Evolutionary conservation across 2,113 vertebrate species (phyloP).

Genomic region (Colossoma macropomum): DNA sequence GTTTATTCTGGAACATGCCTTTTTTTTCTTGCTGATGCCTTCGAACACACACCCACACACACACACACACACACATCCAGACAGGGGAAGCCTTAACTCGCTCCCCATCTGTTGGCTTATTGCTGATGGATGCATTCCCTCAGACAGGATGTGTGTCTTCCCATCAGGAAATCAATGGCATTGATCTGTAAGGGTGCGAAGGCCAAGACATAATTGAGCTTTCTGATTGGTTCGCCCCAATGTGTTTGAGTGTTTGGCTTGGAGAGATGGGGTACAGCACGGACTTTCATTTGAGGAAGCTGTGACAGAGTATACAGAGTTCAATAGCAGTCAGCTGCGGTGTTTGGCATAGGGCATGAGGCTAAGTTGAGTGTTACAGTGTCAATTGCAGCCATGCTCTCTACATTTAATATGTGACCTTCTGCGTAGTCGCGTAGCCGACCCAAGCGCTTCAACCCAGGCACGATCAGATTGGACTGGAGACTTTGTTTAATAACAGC

Average conservation of each 20-base stretch:
- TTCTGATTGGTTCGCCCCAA: neutral
- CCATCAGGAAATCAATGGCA: slow-evolving; percentile 45
- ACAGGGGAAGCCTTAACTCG: slow-evolving; percentile 3
- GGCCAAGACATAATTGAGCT: slow-evolving; percentile 17
- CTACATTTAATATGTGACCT: neutral
- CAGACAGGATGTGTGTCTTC: slow-evolving; percentile 17
- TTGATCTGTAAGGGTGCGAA: slow-evolving; percentile 34
- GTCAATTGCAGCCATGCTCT: slow-evolving; percentile 28
- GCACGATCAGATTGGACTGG: neutral
- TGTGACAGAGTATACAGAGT: slow-evolving; percentile 26
- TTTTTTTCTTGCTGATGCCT: no score
- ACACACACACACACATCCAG: neutral
- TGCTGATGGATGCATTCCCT: slow-evolving; percentile 28
- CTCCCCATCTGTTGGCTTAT: slow-evolving; percentile 16
- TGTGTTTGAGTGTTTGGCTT: slow-evolving; percentile 37
- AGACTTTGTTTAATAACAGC: neutral
- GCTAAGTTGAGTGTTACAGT: slow-evolving; percentile 23
- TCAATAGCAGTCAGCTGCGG: neutral
- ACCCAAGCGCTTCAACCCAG: neutral
- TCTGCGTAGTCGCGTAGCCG: neutral
- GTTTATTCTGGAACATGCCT: no score
- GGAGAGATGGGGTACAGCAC: neutral
- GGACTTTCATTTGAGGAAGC: slow-evolving; percentile 17
- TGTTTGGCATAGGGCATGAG: neutral
- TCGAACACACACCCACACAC: neutral